Percentiles rank a stretch among this genome's conserved stretches.
Evolutionary conservation across 2,888 invertebrate genomes (phyloP).

Genomic region (Dexiosoma caninum): DNA sequence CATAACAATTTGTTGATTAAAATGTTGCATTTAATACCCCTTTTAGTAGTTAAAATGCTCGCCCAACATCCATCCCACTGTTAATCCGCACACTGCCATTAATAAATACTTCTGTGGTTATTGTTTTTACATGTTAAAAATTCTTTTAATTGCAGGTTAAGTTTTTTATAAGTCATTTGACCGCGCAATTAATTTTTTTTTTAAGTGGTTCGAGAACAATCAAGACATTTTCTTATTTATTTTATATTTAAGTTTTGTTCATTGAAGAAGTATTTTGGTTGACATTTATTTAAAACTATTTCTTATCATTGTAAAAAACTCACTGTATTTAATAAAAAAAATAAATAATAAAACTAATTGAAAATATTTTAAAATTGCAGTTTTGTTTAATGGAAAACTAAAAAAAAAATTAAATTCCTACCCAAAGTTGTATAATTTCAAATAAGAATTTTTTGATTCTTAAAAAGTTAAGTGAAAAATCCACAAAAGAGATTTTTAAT

Average conservation of each 20-base stretch:
- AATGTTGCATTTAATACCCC: neutral
- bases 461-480: no score
- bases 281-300: constrained; percentile 30
- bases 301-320: constrained; percentile 52
- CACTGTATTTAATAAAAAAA: constrained; percentile 51
- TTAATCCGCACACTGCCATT: neutral
- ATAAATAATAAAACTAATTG: constrained; percentile 1
- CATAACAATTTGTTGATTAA: neutral
- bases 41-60: neutral
- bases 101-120: neutral
- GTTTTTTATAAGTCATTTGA: constrained; percentile 15
- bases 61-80: no score
- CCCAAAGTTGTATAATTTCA: no score
- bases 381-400: neutral
- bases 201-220: constrained; percentile 16
- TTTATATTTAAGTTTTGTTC: constrained; percentile 20
- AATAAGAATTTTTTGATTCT: no score
- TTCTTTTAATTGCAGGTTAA: constrained; percentile 55
- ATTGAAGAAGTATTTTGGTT: constrained; percentile 31
- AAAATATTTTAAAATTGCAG: neutral
- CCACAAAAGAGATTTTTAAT: no score
- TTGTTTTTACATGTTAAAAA: neutral
- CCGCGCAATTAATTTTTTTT: neutral
- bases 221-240: constrained; percentile 43
- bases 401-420: neutral